Evolutionary conservation across 2,888 invertebrate species (phyloP).

Genomic region (Philopedon plagiatum): DNA sequence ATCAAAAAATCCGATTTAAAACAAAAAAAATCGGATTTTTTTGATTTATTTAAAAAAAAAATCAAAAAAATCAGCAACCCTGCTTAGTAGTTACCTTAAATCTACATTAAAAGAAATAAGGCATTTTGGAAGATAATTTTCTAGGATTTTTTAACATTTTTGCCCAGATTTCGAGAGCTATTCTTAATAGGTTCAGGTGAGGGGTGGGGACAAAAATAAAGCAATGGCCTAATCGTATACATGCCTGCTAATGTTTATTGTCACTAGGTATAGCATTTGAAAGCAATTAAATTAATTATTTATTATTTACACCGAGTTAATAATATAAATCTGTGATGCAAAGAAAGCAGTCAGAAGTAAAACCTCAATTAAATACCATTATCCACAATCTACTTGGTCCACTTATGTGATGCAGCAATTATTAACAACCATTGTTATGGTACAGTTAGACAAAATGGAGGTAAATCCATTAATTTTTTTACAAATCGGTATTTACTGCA

Average conservation of each 20-base stretch:
- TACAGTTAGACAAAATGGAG: slow-evolving; percentile 6
- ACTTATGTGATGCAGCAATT: background rate
- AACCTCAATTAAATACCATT: slow-evolving; percentile 7
- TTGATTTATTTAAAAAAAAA: no score
- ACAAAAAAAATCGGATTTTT: no score
- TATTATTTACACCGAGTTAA: background rate
- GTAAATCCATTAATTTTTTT: background rate
- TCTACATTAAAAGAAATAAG: no score
- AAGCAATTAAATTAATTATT: slow-evolving; percentile 9
- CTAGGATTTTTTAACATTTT: no score
- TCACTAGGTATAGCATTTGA: background rate
- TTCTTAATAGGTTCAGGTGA: no score
- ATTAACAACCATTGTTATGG: background rate
- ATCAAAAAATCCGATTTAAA: no score
- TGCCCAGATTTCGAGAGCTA: no score
- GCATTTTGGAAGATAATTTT: no score
- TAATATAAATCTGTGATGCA: slow-evolving; percentile 13
- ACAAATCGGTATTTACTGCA: background rate
- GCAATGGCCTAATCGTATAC: no score
- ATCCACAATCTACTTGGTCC: slow-evolving; percentile 1
- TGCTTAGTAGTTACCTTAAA: no score
- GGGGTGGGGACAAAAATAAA: no score
- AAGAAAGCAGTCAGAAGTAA: slow-evolving; percentile 6
- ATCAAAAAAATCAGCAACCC: no score
- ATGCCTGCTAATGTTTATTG: background rate